Percentiles rank a stretch among this genome's conserved stretches.
These are phyloP conservation scores for Tetropium fuscum DNA, from an alignment of 2,888 invertebrate species.

Conservation along the genomic window DNA sequence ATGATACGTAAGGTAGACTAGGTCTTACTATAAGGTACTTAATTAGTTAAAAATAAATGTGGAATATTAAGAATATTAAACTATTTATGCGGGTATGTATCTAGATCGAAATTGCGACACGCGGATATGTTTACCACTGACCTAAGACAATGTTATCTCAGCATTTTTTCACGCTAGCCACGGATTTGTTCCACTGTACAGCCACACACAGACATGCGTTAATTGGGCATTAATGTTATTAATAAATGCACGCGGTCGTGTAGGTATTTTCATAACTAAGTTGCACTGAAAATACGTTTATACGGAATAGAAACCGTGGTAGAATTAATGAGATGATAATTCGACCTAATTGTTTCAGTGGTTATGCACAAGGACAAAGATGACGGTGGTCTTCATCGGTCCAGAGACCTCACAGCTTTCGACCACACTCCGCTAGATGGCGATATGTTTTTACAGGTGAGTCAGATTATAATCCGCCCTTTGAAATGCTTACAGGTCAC, in stretches of 20 bases:
- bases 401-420: slow-evolving; percentile 84
- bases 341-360: slow-evolving; percentile 74
- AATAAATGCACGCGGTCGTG: slow-evolving; percentile 27
- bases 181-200: slow-evolving; percentile 25
- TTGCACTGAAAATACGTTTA: neutral
- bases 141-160: slow-evolving; percentile 30
- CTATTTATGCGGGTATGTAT: too few species aligned
- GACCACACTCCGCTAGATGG: slow-evolving; percentile 93
- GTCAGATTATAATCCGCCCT: slow-evolving; percentile 23
- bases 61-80: too few species aligned
- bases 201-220: slow-evolving; percentile 22
- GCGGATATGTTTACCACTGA: slow-evolving; percentile 34
- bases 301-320: neutral
- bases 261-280: slow-evolving; percentile 33
- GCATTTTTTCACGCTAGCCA: slow-evolving; percentile 31
- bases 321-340: slow-evolving; percentile 6
- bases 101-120: too few species aligned
- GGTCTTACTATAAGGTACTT: too few species aligned
- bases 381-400: slow-evolving; percentile 77
- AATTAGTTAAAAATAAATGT: too few species aligned
- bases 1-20: too few species aligned
- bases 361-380: slow-evolving; percentile 96
- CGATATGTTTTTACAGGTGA: slow-evolving; percentile 95
- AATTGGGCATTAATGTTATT: slow-evolving; percentile 35
- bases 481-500: too few species aligned